Base-by-base conservation (phyloP, 2,113 vertebrate species). In the Chaetorhynchus papuensis region DNA sequence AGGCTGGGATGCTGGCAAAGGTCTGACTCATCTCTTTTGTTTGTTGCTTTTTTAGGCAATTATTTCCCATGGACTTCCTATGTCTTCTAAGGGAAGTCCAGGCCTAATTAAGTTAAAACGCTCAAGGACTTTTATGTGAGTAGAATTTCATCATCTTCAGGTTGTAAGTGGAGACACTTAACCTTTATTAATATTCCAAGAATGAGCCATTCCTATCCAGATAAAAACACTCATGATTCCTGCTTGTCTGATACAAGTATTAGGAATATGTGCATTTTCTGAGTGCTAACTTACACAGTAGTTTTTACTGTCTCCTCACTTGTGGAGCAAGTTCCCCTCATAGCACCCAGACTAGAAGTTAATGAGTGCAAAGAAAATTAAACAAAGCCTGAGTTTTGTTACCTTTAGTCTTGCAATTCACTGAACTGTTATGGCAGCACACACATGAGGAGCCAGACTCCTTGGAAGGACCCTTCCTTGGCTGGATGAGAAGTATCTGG, bases 201-300 rank as follows among this genome's bases (percentile, higher is more conserved):
- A 86, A 70, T 54, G 42, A 66, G 35, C 22, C 15, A 37, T 78
- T 92, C 33, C 64, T 63, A 9, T 63, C 31, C 2, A 1, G 47
- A 66, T 39, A 47, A 63, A 85, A 86, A 20, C 70, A 83, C 0
- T 86, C 53, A 13, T 9, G 45, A 74, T 80, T 31, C 30, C 39
- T 69, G 21, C 26, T 74, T 44, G 52, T 52, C 56, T 71, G 42
- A 44, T 61, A 1, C 0, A 63, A 68, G 8, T 59, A 23, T 45
- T 54, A 17, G 15, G 28, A 76, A 8, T 47, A 28, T 27, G 7
- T 80, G 59, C 10, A 20, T 79, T 90, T 89, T 71, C 53, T 30
- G 56, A 44, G 44, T 16, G 2, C 42, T 78, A 47, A 27, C 9
- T 31, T 9, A 37, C 11, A 4, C 0, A 0, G 13, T 49, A 19